These are phyloP conservation scores for Drosophila pandora DNA, from an alignment of 1,140 invertebrate species.

Conservation along the genomic window DNA sequence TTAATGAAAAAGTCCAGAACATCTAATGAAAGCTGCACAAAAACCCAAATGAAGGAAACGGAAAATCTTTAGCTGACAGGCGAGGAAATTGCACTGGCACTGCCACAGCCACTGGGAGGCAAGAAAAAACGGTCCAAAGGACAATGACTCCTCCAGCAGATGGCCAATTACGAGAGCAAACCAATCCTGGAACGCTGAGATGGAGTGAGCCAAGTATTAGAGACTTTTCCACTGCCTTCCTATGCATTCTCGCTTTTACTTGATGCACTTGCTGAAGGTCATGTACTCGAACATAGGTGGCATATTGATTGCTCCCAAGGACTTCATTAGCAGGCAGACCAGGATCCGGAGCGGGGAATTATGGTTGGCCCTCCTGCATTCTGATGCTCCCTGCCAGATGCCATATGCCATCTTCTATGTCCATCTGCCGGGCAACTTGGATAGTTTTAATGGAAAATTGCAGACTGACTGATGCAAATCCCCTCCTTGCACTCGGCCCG, in stretches of 20 bases:
- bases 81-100: slow-evolving; percentile 24
- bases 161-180: neutral
- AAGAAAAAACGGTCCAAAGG: slow-evolving; percentile 16
- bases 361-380: slow-evolving; percentile 50
- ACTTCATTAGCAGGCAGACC: slow-evolving; percentile 55
- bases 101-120: neutral
- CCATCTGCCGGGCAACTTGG: slow-evolving; percentile 50
- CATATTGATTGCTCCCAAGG: slow-evolving; percentile 61
- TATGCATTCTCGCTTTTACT: slow-evolving; percentile 19
- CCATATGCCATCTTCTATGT: slow-evolving; percentile 5
- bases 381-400: slow-evolving; percentile 66
- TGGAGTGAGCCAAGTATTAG: neutral
- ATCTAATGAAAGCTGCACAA: slow-evolving; percentile 45
- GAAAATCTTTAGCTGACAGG: slow-evolving; percentile 29
- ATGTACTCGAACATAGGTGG: slow-evolving; percentile 19
- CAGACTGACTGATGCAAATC: slow-evolving; percentile 33
- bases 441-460: slow-evolving; percentile 57
- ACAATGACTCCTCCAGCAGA: slow-evolving; percentile 14
- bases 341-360: slow-evolving; percentile 34
- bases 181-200: neutral
- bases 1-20: slow-evolving; percentile 25
- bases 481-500: slow-evolving; percentile 1
- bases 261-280: slow-evolving; percentile 47
- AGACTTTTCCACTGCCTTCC: slow-evolving; percentile 21
- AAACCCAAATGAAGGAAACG: slow-evolving; percentile 16